phyloP scores from a whole-genome alignment of 2,888 invertebrate genomes.

The Neoitamus cyanurus region DNA sequence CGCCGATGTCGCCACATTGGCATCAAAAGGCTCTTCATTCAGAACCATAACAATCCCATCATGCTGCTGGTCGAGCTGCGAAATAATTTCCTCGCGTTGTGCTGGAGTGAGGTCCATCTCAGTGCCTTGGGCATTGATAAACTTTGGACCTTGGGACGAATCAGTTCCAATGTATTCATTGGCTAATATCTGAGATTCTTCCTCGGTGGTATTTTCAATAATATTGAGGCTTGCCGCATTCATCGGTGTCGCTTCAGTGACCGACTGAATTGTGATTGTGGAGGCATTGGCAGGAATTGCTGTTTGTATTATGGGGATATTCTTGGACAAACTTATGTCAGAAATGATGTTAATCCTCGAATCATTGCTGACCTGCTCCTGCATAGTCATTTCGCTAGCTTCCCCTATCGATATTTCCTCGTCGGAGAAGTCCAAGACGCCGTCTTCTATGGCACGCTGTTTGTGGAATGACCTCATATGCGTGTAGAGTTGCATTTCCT shows the following conservation, averaged over 20 bases:
- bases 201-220: slow-evolving; percentile 60
- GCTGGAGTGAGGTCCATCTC: slow-evolving; percentile 65
- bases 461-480: slow-evolving; percentile 77
- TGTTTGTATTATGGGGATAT: slow-evolving; percentile 53
- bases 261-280: slow-evolving; percentile 62
- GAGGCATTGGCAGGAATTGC: slow-evolving; percentile 52
- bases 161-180: slow-evolving; percentile 26
- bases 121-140: slow-evolving; percentile 68
- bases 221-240: slow-evolving; percentile 69
- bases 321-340: slow-evolving; percentile 63
- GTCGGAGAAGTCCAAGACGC: slow-evolving; percentile 70
- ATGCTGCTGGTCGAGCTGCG: slow-evolving; percentile 64
- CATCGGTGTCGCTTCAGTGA: background rate
- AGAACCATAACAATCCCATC: slow-evolving; percentile 65
- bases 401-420: slow-evolving; percentile 54
- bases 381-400: slow-evolving; percentile 55
- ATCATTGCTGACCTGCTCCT: background rate
- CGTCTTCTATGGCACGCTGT: slow-evolving; percentile 73
- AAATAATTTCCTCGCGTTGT: slow-evolving; percentile 65
- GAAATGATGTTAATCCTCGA: slow-evolving; percentile 69
- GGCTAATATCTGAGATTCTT: slow-evolving; percentile 40
- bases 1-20: background rate
- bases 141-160: slow-evolving; percentile 61
- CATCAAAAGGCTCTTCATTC: slow-evolving; percentile 57
- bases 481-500: slow-evolving; percentile 76